Evolutionary conservation across 35 echinoderm and acorn worm species (phyloP), one percentile per base, ranked within the genome.

Genomic region (Ophioderma brevispina): DNA sequence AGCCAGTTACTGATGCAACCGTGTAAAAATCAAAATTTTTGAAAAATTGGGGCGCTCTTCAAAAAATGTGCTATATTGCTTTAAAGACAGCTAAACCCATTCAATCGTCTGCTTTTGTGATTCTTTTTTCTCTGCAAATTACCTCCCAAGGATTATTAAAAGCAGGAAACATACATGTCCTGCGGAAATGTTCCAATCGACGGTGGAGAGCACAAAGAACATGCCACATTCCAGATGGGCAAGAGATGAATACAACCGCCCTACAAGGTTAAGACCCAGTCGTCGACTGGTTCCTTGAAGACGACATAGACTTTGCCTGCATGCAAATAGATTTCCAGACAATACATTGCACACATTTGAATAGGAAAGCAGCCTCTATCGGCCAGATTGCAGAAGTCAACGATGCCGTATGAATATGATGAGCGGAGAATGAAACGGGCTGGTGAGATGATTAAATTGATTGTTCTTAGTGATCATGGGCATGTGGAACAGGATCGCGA

Each of bases 401-500:
- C 33, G 55, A 81, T 23, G 76, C 76, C 18, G 75, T 96, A n/a
- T 37, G 56, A 36, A 38, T 77, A 89, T 42, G 87, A 92, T 18
- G 81, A 90, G 18, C 78, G 93, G 40, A 37, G 85, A 59, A 83
- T 92, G n/a, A 80, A 89, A n/a, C 82, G 87, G 80, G 82, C 76
- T 37, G 82, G 90, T 86, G 81, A 39, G 0, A 39, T 92, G 25
- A 92, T 92, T 59, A 64, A 92, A 23, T 81, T 96, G 1, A 79
- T 93, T 11, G 87, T 89, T 0, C n/a, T n/a, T n/a, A 96, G 94
- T 37, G 94, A 96, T 46, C 94, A 96, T 77, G 94, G 94, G 3
- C 94, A 96, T 42, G 80, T 84, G 13, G 90, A 97, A 28, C 35
- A 82, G 3, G 95, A 97, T 0, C 36, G 21, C 1, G 35, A 79